Base-by-base conservation (phyloP, 1,140 invertebrate genomes). In the Papilio xuthus region DNA sequence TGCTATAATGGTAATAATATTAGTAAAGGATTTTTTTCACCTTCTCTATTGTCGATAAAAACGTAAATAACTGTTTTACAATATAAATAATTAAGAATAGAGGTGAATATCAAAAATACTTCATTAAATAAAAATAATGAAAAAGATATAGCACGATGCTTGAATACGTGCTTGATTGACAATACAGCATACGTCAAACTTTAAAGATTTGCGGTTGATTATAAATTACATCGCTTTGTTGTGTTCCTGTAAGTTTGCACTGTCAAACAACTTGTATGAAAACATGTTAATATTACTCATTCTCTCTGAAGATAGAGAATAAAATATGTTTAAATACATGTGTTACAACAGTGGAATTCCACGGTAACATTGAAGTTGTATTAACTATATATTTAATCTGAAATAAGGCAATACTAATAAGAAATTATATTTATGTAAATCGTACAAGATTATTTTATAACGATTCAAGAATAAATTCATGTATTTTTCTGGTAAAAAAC, bases 151-250 rank as follows among this genome's bases (percentile, higher is more conserved):
- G 26, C 15, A 13, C 56, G 23, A 26, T 32, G 26, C 60, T 67
- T 67, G 60, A 67, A 67, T 67, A 67, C 26, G 12, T 32, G 60
- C 60, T 67, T 67, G 60, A 67, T 67, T 67, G 60, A 67, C 26
- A 67, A 67, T 67, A 67, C 60, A 67, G 26, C 26, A 23, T 15
- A 67, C 60, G n/a, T 67, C 26, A 32, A 67, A 67, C 60, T 3
- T 67, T 13, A 67, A 67, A 67, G 60, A 67, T 67, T 67, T 28
- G 60, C 23, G 12, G 32, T 67, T 67, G 60, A 67, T 3, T 26
- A 12, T 32, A 67, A 67, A 32, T 67, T 67, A 67, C 60, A 28
- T 28, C 60, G 26, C 60, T 67, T 67, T 67, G 60, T 67, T 28
- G 15, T 18, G 3, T 53, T n/a, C 8, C 50, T 53, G 7, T 53